Conservation (phyloP, 2,888 invertebrate species). For the Xanthia togata region DNA sequence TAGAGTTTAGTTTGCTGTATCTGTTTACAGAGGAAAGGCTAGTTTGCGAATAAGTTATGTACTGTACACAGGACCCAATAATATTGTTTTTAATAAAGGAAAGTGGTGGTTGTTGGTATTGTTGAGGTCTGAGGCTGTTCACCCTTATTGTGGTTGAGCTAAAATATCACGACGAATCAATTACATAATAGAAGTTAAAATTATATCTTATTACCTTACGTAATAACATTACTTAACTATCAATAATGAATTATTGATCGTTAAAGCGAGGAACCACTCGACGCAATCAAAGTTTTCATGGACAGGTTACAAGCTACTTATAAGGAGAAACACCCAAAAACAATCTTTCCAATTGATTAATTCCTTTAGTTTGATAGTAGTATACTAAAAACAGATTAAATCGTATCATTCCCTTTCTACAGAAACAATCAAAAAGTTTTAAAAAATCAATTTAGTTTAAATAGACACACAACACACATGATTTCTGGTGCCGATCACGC, state of each 20-base stretch:
- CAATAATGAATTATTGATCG: background rate
- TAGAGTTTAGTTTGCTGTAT: slow-evolving; percentile 60
- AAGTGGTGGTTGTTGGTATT: slow-evolving; percentile 20
- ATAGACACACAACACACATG: slow-evolving; percentile 32
- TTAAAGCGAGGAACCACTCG: background rate
- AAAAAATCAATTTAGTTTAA: slow-evolving; percentile 52
- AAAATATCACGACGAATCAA: slow-evolving; percentile 2
- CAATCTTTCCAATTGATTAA: background rate
- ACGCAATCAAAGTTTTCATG: slow-evolving; percentile 14
- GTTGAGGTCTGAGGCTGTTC: slow-evolving; percentile 12
- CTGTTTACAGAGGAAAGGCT: slow-evolving; percentile 58
- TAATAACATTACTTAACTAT: background rate
- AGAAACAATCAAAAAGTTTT: slow-evolving; percentile 54
- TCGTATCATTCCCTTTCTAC: background rate
- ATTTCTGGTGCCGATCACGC: slow-evolving; percentile 51
- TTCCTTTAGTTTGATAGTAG: slow-evolving; percentile 1
- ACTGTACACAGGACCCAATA: slow-evolving; percentile 58
- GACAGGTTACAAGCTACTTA: background rate
- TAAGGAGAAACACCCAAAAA: background rate
- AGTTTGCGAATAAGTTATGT: slow-evolving; percentile 57
- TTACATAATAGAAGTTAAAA: slow-evolving; percentile 11
- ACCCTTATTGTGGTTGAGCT: slow-evolving; percentile 2
- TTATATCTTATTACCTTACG: background rate
- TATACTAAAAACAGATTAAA: slow-evolving; percentile 26
- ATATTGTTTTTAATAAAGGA: slow-evolving; percentile 62